Evolutionary conservation across 2,888 invertebrate genomes (phyloP), one percentile per base, ranked within the genome.

Genomic region (Xestia sexstrigata): DNA sequence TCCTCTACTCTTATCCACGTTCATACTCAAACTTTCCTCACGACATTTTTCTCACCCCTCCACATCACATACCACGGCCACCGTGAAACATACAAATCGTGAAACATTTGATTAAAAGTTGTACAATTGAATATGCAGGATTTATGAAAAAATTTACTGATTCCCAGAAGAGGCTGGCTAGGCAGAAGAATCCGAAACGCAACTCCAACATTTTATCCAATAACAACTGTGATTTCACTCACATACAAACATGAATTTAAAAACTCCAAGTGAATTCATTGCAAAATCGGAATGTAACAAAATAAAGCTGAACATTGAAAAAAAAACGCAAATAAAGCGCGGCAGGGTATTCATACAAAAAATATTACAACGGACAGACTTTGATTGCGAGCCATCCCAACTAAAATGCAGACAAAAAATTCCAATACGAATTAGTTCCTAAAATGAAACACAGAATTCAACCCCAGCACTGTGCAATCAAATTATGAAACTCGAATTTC

Each of bases 401-500:
- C 62, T 74, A 65, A 82, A 78, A 85, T 71, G 47, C 74, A 68
- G 66, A 30, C 68, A 71, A 52, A 74, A n/a, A 78, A 79, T 74
- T 78, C 74, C 79, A 60, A 83, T 76, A 78, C 69, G 67, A 81
- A 83, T 87, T 81, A 87, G 73, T 65, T 67, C 35, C 74, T 74
- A 76, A 83, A 79, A 81, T 74, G 58, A 76, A 76, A 83, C 68
- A 39, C 70, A 47, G 35, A 55, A 70, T 63, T 55, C 49, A 23
- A 75, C 39, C 67, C 66, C 60, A 76, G 70, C 58, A 62, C 60
- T 70, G 52, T 76, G 79, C 79, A 87, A 87, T 87, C 86, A 87
- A 87, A 87, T 87, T 83, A 83, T 87, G 81, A 76, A 77, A 79
- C 81, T 87, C 81, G 78, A 78, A 81, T 85, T 87, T 82, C 78